These are phyloP conservation scores for Dermatophagoides farinae DNA, from an alignment of 1,140 invertebrate species.

Conservation along the genomic window DNA sequence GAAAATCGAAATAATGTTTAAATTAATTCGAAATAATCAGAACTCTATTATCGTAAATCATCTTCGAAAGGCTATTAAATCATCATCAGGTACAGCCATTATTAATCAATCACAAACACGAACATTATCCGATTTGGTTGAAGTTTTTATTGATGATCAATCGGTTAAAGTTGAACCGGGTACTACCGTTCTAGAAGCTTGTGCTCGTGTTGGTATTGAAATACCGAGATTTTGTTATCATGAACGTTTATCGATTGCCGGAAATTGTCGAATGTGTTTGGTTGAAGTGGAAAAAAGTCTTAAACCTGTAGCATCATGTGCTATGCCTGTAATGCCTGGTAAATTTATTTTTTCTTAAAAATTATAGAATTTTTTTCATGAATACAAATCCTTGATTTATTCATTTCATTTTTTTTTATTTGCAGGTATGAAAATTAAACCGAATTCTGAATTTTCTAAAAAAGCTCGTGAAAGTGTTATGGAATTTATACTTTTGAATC, in stretches of 20 bases:
- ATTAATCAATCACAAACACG: not conserved
- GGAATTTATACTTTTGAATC: slow-evolving; percentile 96
- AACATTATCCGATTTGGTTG: slow-evolving; percentile 35
- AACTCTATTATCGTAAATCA: not conserved
- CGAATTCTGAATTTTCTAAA: slow-evolving; percentile 80
- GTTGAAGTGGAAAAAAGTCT: slow-evolving; percentile 93
- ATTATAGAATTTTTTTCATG: not conserved
- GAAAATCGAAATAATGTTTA: not conserved
- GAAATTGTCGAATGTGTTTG: slow-evolving; percentile 92
- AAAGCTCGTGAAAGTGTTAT: slow-evolving; percentile 86
- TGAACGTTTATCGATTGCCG: slow-evolving; percentile 88
- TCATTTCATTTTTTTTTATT: not conserved
- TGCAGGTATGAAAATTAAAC: slow-evolving; percentile 67
- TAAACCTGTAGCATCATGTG: slow-evolving; percentile 95
- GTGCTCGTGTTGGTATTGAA: slow-evolving; percentile 82
- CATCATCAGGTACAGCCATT: too few species aligned
- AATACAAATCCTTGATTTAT: not conserved
- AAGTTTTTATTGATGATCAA: slow-evolving; percentile 95
- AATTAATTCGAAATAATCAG: not conserved
- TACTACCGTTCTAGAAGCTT: slow-evolving; percentile 94
- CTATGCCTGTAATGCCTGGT: slow-evolving; percentile 99
- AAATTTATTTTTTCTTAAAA: slow-evolving; percentile 24
- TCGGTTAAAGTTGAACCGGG: slow-evolving; percentile 80
- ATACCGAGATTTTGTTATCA: slow-evolving; percentile 99
- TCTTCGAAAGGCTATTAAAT: not conserved